Percentiles rank a stretch among this genome's conserved stretches.
These are phyloP conservation scores for Poicephalus gulielmi DNA, from an alignment of 2,113 vertebrate species.

Conservation along the genomic window DNA sequence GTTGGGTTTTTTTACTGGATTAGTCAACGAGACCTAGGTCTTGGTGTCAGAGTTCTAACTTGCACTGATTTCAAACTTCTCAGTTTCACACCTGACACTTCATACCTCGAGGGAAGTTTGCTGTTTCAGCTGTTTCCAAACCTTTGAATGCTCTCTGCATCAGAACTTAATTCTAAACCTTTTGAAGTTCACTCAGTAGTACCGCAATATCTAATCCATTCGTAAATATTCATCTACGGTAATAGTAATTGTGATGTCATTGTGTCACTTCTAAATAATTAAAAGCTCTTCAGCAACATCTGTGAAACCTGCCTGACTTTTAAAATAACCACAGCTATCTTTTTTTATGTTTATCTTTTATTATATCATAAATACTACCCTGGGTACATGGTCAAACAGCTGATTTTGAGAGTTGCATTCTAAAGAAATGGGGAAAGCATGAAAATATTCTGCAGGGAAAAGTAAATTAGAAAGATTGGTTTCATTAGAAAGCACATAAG, in stretches of 20 bases:
- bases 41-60: background rate
- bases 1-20: background rate
- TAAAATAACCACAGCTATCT: conserved; percentile 20
- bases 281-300: conserved; percentile 34
- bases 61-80: background rate
- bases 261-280: conserved; percentile 47
- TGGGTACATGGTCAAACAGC: conserved; percentile 56
- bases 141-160: background rate
- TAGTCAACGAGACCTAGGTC: background rate
- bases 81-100: background rate
- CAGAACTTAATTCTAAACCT: background rate
- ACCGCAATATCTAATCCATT: background rate
- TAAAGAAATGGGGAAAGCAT: conserved; percentile 36
- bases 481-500: conserved; percentile 58
- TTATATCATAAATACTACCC: conserved; percentile 39
- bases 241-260: background rate
- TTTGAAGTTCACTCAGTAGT: background rate
- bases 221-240: conserved; percentile 58
- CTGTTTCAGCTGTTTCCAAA: background rate
- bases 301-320: conserved; percentile 49
- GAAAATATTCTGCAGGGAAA: conserved; percentile 55
- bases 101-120: background rate
- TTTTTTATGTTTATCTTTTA: conserved; percentile 59
- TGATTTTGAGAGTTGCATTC: conserved; percentile 58
- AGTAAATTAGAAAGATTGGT: conserved; percentile 67